Evolutionary conservation across 2,888 invertebrate genomes (phyloP).

Genomic region (Lasioglossum calceatum): DNA sequence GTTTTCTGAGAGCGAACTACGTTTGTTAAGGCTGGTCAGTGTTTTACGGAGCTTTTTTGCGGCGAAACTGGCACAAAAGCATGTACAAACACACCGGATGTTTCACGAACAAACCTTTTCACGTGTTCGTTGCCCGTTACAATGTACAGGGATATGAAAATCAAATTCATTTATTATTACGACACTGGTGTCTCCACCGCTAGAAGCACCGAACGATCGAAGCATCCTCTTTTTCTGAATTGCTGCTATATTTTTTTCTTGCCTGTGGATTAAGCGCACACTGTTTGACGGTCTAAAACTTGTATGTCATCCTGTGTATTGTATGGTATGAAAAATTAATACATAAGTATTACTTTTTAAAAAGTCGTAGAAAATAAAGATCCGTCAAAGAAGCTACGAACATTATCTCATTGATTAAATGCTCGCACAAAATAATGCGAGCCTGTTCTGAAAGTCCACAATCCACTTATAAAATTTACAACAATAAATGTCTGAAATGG

Average conservation of each 20-base stretch:
- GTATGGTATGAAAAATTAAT: background rate
- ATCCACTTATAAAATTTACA: background rate
- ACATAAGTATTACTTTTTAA: background rate
- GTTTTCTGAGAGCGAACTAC: conserved; percentile 2
- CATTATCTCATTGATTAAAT: background rate
- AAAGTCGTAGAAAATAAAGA: too few relatives aligned
- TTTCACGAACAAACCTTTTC: conserved; percentile 16
- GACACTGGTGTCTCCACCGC: conserved; percentile 41
- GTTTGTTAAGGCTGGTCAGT: background rate
- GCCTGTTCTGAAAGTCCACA: background rate
- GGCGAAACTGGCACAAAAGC: background rate
- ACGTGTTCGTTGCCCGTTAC: background rate
- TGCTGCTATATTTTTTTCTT: too few relatives aligned
- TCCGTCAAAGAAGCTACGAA: background rate
- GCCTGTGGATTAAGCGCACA: background rate
- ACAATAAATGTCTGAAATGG: background rate
- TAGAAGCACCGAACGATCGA: background rate
- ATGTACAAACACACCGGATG: conserved; percentile 1
- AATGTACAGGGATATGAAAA: conserved; percentile 64
- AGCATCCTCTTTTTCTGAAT: background rate
- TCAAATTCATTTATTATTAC: conserved; percentile 22
- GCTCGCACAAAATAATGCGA: background rate
- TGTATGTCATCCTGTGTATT: background rate
- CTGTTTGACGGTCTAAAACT: background rate
- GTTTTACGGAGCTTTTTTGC: background rate